Evolutionary conservation across 2,888 invertebrate species (phyloP).

Genomic region (Tenthredo livida): DNA sequence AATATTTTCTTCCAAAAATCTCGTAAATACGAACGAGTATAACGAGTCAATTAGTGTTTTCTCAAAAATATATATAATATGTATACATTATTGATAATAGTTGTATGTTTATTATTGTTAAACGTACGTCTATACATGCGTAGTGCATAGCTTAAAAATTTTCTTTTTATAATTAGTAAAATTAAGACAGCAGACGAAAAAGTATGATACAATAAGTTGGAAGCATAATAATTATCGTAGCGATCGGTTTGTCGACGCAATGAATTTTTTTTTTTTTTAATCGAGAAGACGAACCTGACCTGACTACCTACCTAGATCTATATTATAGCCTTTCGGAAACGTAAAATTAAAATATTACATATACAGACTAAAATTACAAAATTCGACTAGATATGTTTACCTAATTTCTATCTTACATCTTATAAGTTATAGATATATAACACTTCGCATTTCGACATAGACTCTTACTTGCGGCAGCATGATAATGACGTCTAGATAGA

Average conservation of each 20-base stretch:
- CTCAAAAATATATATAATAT: constrained; percentile 32
- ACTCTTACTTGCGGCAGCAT: neutral
- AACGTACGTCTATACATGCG: neutral
- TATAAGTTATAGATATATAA: no score
- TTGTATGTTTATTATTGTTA: neutral
- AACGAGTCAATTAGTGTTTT: neutral
- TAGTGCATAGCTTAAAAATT: neutral
- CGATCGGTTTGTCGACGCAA: neutral
- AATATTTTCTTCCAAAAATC: neutral
- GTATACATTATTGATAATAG: constrained; percentile 14
- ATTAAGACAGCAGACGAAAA: neutral
- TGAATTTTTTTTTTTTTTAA: neutral
- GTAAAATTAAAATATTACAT: constrained; percentile 11
- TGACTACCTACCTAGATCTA: neutral
- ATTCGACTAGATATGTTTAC: constrained; percentile 65
- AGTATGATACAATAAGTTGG: constrained; percentile 24
- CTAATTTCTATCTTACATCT: constrained; percentile 57
- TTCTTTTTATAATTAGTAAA: neutral
- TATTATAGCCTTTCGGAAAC: constrained; percentile 39
- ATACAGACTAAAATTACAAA: constrained; percentile 49
- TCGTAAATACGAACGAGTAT: neutral
- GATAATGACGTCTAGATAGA: neutral
- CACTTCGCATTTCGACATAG: neutral
- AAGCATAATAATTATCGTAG: constrained; percentile 3
- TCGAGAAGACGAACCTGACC: neutral